Evolutionary conservation across 2,113 vertebrate genomes (phyloP).

Genomic region (Zingel zingel): DNA sequence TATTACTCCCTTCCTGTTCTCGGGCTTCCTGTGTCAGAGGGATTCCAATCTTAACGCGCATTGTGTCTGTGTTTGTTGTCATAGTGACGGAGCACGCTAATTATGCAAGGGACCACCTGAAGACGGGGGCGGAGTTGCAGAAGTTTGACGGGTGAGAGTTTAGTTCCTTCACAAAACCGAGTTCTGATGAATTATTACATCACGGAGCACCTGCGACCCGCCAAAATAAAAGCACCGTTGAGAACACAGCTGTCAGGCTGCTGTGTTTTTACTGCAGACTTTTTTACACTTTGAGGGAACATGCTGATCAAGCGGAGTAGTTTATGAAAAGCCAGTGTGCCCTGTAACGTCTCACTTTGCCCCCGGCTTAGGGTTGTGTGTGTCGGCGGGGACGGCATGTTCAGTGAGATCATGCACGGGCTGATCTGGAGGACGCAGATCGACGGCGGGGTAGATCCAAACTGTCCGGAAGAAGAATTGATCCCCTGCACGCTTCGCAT

Average conservation of each 20-base stretch:
- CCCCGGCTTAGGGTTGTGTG: slow-evolving; percentile 89
- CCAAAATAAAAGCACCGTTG: slow-evolving; percentile 15
- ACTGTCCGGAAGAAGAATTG: slow-evolving; percentile 86
- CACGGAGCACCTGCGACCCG: not conserved
- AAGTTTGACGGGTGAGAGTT: slow-evolving; percentile 91
- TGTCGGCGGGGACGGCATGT: slow-evolving; percentile 97
- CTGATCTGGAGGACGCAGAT: slow-evolving; percentile 91
- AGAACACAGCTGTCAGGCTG: not conserved
- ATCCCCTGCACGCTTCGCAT: slow-evolving; percentile 89
- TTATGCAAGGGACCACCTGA: slow-evolving; percentile 91
- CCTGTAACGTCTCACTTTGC: not conserved
- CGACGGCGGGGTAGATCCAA: slow-evolving; percentile 87
- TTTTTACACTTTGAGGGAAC: not conserved
- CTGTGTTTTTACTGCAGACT: not conserved
- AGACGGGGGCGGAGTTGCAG: slow-evolving; percentile 87
- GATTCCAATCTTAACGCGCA: not conserved
- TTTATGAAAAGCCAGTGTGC: not conserved
- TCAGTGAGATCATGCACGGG: slow-evolving; percentile 96
- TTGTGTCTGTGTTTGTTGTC: slow-evolving; percentile 56
- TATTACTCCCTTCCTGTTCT: not conserved
- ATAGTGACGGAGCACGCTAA: slow-evolving; percentile 94
- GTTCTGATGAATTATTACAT: not conserved
- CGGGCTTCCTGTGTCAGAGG: not conserved
- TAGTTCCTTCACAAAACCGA: slow-evolving; percentile 57
- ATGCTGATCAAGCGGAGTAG: not conserved